Base-by-base conservation (phyloP, 2,888 invertebrate genomes). In the Allygus modestus region DNA sequence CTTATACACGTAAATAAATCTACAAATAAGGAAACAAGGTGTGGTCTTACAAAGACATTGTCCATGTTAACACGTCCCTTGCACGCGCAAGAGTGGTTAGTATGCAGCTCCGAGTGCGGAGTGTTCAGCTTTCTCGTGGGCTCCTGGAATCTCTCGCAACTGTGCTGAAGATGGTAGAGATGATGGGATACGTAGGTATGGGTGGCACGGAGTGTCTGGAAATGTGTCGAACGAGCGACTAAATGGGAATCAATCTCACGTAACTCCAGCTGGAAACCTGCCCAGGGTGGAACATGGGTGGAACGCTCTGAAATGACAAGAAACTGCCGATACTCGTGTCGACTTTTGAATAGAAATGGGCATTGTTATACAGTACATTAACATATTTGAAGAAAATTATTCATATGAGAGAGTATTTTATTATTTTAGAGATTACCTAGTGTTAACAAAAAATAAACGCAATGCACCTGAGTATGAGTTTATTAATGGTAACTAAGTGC, bases 181-280 rank as follows among this genome's bases (percentile, higher is more conserved):
- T 23, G 58, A 46, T 58, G 58, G 58, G 4, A 46, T 17, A 46
- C 15, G 7, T 0, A 31, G 1, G 65, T 65, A 65, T 65, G 65
- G 65, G 65, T 28, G 65, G 65, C 65, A 65, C 65, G 65, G 65
- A 65, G 4, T 46, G 46, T 46, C 46, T 46, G 46, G 37, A 37
- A 37, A 37, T 37, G 58, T 58, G 58, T 58, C 26, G 58, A 58
- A 15, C 15, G 65, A 9, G 5, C 15, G 15, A 5, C 17, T 15
- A 28, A 65, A 65, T 65, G 65, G 65, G 65, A 65, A 65, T 65
- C 65, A 28, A 28, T 31, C 12, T 65, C 65, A 65, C 65, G 65
- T 65, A 65, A 65, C 28, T 15, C 11, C 15, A 65, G 1, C 65
- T 65, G 65, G 65, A 65, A 26, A 65, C 31, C 17, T 65, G 65